Evolutionary conservation across 2,797 vertebrate species (phyloP).

Genomic region (Aeoliscus strigatus): DNA sequence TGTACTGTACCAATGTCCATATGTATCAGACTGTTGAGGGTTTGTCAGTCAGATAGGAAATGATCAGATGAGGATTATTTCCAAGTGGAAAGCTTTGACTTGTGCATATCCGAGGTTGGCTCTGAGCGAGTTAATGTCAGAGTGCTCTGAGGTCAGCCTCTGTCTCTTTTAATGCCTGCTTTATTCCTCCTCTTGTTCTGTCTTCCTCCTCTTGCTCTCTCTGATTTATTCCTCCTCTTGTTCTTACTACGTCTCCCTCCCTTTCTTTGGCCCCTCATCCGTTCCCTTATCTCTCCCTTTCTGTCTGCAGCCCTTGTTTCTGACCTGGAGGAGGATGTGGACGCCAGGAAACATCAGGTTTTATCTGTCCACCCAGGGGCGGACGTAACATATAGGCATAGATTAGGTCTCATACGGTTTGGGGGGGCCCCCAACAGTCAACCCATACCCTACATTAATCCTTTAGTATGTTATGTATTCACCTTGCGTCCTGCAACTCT

Average conservation of each 20-base stretch:
- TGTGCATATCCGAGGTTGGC: conserved; percentile 40
- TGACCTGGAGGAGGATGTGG: conserved; percentile 55
- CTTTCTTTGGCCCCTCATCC: conserved; percentile 8
- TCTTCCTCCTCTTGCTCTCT: conserved; percentile 5
- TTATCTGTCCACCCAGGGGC: too few species aligned
- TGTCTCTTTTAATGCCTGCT: conserved; percentile 37
- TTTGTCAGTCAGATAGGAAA: conserved; percentile 23
- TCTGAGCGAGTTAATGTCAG: conserved; percentile 47
- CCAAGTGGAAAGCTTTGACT: conserved; percentile 38
- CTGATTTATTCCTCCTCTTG: background rate
- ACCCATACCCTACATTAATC: too few species aligned
- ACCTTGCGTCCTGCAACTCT: too few species aligned
- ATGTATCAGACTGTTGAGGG: conserved; percentile 3
- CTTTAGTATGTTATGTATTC: too few species aligned
- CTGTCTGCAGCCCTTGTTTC: conserved; percentile 45
- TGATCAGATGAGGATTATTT: conserved; percentile 46
- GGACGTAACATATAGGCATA: too few species aligned
- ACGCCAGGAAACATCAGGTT: too few species aligned
- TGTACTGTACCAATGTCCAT: too few species aligned
- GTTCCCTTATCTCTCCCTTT: background rate
- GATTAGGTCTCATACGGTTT: too few species aligned
- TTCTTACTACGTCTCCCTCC: conserved; percentile 1
- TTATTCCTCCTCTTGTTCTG: conserved; percentile 29
- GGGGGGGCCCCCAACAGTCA: too few species aligned
- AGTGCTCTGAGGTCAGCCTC: conserved; percentile 34